Conservation (phyloP, 2,888 invertebrate species). For the Callimorpha dominula region DNA sequence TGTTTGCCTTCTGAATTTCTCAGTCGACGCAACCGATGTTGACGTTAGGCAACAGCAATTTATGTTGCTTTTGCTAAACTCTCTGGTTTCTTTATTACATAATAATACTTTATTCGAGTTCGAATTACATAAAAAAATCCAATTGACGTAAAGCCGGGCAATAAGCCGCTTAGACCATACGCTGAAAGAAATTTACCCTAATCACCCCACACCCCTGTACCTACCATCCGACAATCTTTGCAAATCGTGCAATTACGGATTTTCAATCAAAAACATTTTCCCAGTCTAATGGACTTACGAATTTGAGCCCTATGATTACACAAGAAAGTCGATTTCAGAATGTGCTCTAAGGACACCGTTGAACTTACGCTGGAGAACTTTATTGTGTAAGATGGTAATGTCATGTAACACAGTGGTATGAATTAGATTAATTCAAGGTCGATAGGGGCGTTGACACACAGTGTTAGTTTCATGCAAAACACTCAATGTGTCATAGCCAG, state of each 20-base stretch:
- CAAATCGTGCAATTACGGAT: slow-evolving; percentile 56
- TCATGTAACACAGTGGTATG: slow-evolving; percentile 38
- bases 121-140: slow-evolving; percentile 34
- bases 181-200: slow-evolving; percentile 31
- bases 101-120: slow-evolving; percentile 20
- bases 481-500: slow-evolving; percentile 38
- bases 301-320: slow-evolving; percentile 31
- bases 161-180: slow-evolving; percentile 44
- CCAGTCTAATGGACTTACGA: slow-evolving; percentile 11
- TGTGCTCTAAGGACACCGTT: slow-evolving; percentile 25
- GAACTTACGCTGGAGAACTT: slow-evolving; percentile 42
- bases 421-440: slow-evolving; percentile 41
- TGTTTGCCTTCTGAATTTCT: slow-evolving; percentile 42
- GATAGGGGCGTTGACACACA: slow-evolving; percentile 25
- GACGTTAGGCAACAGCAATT: slow-evolving; percentile 25
- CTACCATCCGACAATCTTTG: slow-evolving; percentile 47
- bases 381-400: slow-evolving; percentile 49
- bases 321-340: slow-evolving; percentile 21
- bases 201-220: slow-evolving; percentile 27
- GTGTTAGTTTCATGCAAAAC: slow-evolving; percentile 38
- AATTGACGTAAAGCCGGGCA: slow-evolving; percentile 33
- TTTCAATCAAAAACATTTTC: slow-evolving; percentile 47
- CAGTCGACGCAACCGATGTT: slow-evolving; percentile 30
- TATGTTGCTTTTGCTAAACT: slow-evolving; percentile 14
- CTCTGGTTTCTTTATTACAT: slow-evolving; percentile 22